Evolutionary conservation across 2,113 vertebrate genomes (phyloP), one percentile per base, ranked within the genome.

Genomic region (Leptobrachium ailaonicum): DNA sequence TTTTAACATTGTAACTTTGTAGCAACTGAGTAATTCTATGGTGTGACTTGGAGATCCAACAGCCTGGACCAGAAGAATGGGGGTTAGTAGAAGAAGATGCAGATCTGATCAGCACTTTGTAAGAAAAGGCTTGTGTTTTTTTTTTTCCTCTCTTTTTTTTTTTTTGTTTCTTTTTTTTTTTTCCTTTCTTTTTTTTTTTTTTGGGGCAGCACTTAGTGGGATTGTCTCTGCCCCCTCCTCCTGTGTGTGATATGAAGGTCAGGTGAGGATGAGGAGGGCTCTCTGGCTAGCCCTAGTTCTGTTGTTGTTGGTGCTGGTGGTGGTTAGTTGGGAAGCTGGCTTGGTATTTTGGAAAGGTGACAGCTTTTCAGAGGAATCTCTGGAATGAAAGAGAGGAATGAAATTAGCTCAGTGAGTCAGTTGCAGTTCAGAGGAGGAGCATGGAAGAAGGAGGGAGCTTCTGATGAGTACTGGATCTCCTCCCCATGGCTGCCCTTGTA

Each of bases 281-380:
- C 64, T 80, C 45, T 58, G 2, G 20, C 41, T 32, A 45, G 47
- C 70, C 44, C 6, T 32, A 42, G 50, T 50, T 72, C 60, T 72
- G 70, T 42, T 80, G 77, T 66, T 80, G 77, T 41, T 71, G 76
- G 13, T 64, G 76, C 45, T 76, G 75, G 50, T 79, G 77, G 66
- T 71, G 67, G 63, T 78, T 20, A 42, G 44, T 11, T 10, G 11
- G 66, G 60, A 10, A 41, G 60, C 32, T 41, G 83, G 75, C 75
- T 77, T 85, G 82, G 82, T 85, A 83, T 85, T 85, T 85, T 85
- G 84, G 84, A 83, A 83, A 82, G 79, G 79, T 83, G 82, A 85
- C 84, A 85, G 84, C 82, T 85, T 82, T 83, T 80, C 72, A 82
- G 82, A 82, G 82, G 84, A 85, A 85, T 85, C 75, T 75, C 74